Evolutionary conservation across 2,888 invertebrate genomes (phyloP).

Genomic region (Linyphia triangularis): DNA sequence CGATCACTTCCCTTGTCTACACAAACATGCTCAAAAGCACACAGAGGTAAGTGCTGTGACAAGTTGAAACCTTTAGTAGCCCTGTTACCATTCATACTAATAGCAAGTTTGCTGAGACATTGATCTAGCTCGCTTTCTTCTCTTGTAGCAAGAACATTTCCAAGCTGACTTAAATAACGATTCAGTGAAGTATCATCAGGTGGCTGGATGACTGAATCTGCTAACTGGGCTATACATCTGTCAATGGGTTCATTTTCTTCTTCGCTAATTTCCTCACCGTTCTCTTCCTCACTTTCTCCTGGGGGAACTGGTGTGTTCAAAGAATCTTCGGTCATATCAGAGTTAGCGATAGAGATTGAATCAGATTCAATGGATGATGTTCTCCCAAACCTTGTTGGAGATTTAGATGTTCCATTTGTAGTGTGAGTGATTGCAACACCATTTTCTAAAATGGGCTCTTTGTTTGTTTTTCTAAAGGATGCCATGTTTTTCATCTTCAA

Average conservation of each 20-base stretch:
- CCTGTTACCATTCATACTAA: slow-evolving; percentile 54
- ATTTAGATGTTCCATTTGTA: not conserved
- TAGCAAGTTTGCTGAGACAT: slow-evolving; percentile 68
- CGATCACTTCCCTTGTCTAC: slow-evolving; percentile 60
- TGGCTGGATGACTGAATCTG: slow-evolving; percentile 69
- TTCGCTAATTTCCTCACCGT: slow-evolving; percentile 59
- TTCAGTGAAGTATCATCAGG: slow-evolving; percentile 68
- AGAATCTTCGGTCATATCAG: slow-evolving; percentile 75
- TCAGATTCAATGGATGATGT: slow-evolving; percentile 69
- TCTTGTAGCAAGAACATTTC: slow-evolving; percentile 66
- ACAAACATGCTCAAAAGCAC: slow-evolving; percentile 69
- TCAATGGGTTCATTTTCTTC: slow-evolving; percentile 72
- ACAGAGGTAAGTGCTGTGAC: slow-evolving; percentile 60
- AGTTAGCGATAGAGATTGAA: slow-evolving; percentile 72
- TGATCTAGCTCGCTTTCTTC: slow-evolving; percentile 56
- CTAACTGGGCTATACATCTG: slow-evolving; percentile 64
- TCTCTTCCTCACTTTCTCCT: slow-evolving; percentile 42
- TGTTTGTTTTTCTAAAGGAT: slow-evolving; percentile 4
- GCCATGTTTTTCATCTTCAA: slow-evolving; percentile 30
- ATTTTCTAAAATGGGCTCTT: not conserved
- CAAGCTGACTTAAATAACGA: slow-evolving; percentile 66
- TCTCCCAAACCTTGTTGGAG: not conserved
- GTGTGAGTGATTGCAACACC: not conserved
- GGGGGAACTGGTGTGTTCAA: slow-evolving; percentile 52
- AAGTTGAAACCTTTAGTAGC: slow-evolving; percentile 73